Evolutionary conservation across 2,113 vertebrate genomes (phyloP), one percentile per base, ranked within the genome.

Genomic region (Lagopus muta): DNA sequence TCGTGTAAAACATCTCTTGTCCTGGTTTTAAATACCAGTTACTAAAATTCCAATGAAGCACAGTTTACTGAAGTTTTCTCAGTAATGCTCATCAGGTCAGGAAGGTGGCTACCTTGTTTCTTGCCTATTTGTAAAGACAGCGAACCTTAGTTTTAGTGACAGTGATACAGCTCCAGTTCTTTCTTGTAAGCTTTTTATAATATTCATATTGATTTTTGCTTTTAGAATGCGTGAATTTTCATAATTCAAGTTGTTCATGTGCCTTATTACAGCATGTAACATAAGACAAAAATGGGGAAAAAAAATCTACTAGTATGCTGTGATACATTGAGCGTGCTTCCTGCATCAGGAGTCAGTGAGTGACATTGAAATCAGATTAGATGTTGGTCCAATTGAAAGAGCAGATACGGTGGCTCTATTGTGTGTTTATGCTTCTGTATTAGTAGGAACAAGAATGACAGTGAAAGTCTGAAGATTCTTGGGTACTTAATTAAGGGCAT

Each of bases 231-330:
- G 18, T 94, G 60, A 70, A 74, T 94, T 90, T 88, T 88, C 78
- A 45, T 89, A 52, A 87, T 82, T 94, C 85, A 89, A 91, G 88
- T 87, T 96, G 84, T 93, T 92, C 86, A 27, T 95, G 30, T 95
- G 58, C 94, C 90, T 92, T 69, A 92, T 95, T 92, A 76, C 85
- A 88, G 93, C 89, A 82, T 88, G 92, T 94, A 95, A 92, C 74
- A 61, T 87, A 92, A 92, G 84, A 89, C 93, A 65, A 81, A 94
- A 83, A 86, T 69, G 79, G 82, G 52, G 13, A 95, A 82, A 91
- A 94, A 84, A 67, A 69, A 72, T 62, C 89, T 32, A 10, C 71
- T 93, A 82, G 67, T 92, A 38, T 92, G 60, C 92, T 95, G 82
- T 95, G 90, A 87, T 89, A 88, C 82, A 61, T 62, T 91, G 87